Evolutionary conservation across 2,113 vertebrate species (phyloP).

Genomic region (Ornithorhynchus anatinus): DNA sequence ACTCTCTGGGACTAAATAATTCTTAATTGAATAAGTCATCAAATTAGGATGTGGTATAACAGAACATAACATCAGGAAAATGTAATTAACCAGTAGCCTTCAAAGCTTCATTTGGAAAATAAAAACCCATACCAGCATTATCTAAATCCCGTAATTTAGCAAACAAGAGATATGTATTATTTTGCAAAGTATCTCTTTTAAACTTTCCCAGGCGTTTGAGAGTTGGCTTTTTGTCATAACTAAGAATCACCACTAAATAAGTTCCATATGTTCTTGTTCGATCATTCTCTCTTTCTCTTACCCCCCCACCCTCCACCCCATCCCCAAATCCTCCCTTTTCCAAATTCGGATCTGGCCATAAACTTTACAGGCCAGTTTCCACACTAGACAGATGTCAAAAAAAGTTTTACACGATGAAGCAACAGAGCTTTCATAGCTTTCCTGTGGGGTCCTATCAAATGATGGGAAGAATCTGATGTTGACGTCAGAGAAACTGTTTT

Average conservation of each 20-base stretch:
- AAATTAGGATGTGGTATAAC: constrained; percentile 4
- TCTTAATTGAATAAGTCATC: constrained; percentile 40
- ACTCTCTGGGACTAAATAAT: constrained; percentile 36
- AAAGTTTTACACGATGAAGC: constrained; percentile 33
- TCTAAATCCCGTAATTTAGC: constrained; percentile 16
- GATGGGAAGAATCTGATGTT: constrained; percentile 16
- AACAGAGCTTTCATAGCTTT: constrained; percentile 22
- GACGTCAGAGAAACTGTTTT: constrained; percentile 28
- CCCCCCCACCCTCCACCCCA: too few species aligned
- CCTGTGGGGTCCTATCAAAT: constrained; percentile 53
- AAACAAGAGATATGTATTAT: constrained; percentile 49
- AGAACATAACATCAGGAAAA: neutral
- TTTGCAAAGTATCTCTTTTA: constrained; percentile 74
- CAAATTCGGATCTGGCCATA: constrained; percentile 52
- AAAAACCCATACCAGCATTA: constrained; percentile 24
- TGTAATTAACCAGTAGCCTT: constrained; percentile 22
- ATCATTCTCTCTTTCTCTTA: too few species aligned
- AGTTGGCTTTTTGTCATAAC: constrained; percentile 67
- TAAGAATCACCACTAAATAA: constrained; percentile 82
- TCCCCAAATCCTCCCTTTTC: too few species aligned
- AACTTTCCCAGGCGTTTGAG: constrained; percentile 80
- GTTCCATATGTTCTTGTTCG: constrained; percentile 78
- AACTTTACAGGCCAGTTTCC: constrained; percentile 32
- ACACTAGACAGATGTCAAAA: constrained; percentile 56
- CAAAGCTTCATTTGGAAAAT: neutral